Evolutionary conservation across 2,888 invertebrate species (phyloP).

Genomic region (Eledona agricola): DNA sequence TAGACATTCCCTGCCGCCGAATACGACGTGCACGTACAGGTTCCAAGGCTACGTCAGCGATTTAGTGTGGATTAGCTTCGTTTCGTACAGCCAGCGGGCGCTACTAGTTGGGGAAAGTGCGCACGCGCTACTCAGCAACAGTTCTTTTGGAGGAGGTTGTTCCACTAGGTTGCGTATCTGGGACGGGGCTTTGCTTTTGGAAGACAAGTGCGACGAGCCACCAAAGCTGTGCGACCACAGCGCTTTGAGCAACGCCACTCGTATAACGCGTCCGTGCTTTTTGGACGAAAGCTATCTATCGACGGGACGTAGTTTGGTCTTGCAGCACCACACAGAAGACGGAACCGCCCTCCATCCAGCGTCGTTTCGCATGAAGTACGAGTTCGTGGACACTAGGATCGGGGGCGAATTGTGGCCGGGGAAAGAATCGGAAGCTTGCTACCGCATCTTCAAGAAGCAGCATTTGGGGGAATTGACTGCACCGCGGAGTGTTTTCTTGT

Average conservation of each 20-base stretch:
- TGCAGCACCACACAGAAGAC: constrained; percentile 69
- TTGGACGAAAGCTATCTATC: constrained; percentile 81
- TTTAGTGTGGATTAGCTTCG: constrained; percentile 87
- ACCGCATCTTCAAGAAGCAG: constrained; percentile 71
- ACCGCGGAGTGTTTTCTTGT: constrained; percentile 80
- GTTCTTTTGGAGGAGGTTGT: constrained; percentile 64
- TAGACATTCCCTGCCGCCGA: constrained; percentile 84
- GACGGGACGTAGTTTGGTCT: constrained; percentile 62
- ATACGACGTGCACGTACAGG: constrained; percentile 86
- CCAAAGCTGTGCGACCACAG: constrained; percentile 86
- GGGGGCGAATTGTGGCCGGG: constrained; percentile 73
- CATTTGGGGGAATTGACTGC: constrained; percentile 72
- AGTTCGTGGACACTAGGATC: constrained; percentile 83
- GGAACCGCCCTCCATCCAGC: constrained; percentile 85
- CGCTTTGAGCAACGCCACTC: constrained; percentile 75
- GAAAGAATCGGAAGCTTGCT: constrained; percentile 63
- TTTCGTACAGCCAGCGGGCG: constrained; percentile 83
- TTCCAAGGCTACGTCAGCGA: constrained; percentile 82
- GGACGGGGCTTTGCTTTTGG: constrained; percentile 75
- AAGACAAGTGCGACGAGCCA: constrained; percentile 79
- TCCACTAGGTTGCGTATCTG: constrained; percentile 77
- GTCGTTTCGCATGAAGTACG: constrained; percentile 77
- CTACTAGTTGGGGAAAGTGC: constrained; percentile 67
- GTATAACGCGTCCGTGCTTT: constrained; percentile 81
- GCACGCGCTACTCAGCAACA: constrained; percentile 54